Percentiles rank a stretch among this genome's conserved stretches.
Evolutionary conservation across 2,113 vertebrate genomes (phyloP).

Genomic region (Seriola dumerili): DNA sequence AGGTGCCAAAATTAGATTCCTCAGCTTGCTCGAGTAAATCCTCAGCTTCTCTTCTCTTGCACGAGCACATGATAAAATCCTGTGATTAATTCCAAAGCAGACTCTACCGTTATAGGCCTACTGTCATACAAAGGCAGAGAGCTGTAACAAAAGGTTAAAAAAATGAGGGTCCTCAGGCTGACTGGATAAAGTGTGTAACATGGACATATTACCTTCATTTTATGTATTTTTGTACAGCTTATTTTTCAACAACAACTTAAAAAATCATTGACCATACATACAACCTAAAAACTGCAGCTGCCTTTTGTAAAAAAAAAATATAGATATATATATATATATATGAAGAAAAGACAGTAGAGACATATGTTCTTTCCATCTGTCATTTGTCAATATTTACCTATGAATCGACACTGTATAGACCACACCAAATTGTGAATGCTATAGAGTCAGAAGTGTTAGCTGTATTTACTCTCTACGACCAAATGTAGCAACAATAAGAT

Average conservation of each 20-base stretch:
- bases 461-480: neutral
- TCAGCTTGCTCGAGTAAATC: conserved; percentile 33
- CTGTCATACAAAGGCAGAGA: neutral
- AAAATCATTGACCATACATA: neutral
- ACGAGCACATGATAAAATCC: conserved; percentile 2
- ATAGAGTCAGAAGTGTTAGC: too few relatives aligned
- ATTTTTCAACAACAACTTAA: too few relatives aligned
- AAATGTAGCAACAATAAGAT: neutral
- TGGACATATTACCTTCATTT: neutral
- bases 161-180: neutral
- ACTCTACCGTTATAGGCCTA: neutral
- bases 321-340: too few relatives aligned
- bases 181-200: neutral
- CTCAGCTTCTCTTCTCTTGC: conserved; percentile 14
- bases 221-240: neutral
- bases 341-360: neutral
- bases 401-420: too few relatives aligned
- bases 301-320: too few relatives aligned
- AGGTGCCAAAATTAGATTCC: conserved; percentile 54
- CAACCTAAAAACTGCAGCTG: too few relatives aligned
- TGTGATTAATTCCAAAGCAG: conserved; percentile 17
- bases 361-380: neutral
- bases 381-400: neutral
- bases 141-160: neutral
- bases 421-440: too few relatives aligned